Evolutionary conservation across 2,113 vertebrate species (phyloP).

Genomic region (Rhinopomastus cyanomelas): DNA sequence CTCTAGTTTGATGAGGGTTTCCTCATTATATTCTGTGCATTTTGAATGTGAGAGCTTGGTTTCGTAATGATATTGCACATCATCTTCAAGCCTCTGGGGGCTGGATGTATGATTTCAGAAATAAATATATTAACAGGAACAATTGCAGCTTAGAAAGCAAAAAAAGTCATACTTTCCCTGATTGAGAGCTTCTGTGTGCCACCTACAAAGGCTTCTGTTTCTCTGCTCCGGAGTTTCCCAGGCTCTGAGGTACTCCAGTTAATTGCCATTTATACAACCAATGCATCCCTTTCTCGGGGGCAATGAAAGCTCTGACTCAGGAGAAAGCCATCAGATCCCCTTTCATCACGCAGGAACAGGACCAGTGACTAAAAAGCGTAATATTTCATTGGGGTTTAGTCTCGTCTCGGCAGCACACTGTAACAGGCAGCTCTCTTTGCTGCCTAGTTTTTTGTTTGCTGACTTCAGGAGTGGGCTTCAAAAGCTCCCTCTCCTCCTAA

Average conservation of each 20-base stretch:
- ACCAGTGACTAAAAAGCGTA: slow-evolving; percentile 22
- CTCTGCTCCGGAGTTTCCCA: slow-evolving; percentile 45
- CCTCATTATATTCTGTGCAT: slow-evolving; percentile 37
- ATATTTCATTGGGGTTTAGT: slow-evolving; percentile 32
- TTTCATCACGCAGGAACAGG: slow-evolving; percentile 25
- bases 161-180: neutral
- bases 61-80: slow-evolving; percentile 20
- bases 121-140: slow-evolving; percentile 39
- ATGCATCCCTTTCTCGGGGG: slow-evolving; percentile 29
- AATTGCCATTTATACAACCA: slow-evolving; percentile 53
- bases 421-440: neutral
- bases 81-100: neutral
- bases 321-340: slow-evolving; percentile 42
- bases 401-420: slow-evolving; percentile 21
- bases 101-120: slow-evolving; percentile 25
- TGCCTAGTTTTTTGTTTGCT: slow-evolving; percentile 28
- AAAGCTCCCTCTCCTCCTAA: slow-evolving; percentile 17
- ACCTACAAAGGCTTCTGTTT: slow-evolving; percentile 36
- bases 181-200: neutral
- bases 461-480: slow-evolving; percentile 34
- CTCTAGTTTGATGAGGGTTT: slow-evolving; percentile 49
- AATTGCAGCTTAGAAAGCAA: neutral
- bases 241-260: slow-evolving; percentile 39
- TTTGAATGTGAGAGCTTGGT: slow-evolving; percentile 16
- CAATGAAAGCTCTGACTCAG: slow-evolving; percentile 57